Evolutionary conservation across 2,888 invertebrate genomes (phyloP), one percentile per base, ranked within the genome.

Genomic region (Sycophila texana): DNA sequence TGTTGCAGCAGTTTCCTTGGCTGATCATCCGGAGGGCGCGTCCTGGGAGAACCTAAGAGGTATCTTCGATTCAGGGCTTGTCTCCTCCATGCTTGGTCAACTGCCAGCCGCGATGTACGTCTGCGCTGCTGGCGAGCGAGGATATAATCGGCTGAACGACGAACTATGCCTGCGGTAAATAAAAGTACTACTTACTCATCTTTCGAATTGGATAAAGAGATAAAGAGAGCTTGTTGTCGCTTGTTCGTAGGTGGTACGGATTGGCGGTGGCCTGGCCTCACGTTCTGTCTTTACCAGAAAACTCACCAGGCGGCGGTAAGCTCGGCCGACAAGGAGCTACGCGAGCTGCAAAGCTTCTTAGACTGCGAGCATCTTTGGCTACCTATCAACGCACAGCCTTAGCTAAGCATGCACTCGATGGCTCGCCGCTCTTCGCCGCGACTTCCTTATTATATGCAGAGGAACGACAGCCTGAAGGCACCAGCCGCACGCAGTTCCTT

Each of bases 121-220:
- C 30, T 86, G 86, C 68, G 84, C 84, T 14, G 82, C 75, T 2
- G 82, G 66, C 30, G 20, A 61, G 30, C 39, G 39, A 13, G 18
- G 18, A 63, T 30, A 20, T 10, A 55, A 30, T 22, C n/a, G n/a
- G n/a, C 22, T 81, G 20, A 79, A 79, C 60, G 83, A 84, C 30
- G 84, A 86, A 53, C 79, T 86, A 18, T 86, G 85, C 79, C 76
- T 83, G 57, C 84, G 86, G 86, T 85, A 26, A 53, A 39, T 0
- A 39, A 39, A 39, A 26, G 1, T 2, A 3, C 26, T 26, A 26
- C 26, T 26, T 26, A 2, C 3, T 26, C 1, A 1, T 26, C 3
- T 26, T 26, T 26, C 26, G n/a, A n/a, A n/a, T n/a, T n/a, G n/a
- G n/a, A n/a, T n/a, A n/a, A n/a, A n/a, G n/a, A n/a, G n/a, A n/a